Evolutionary conservation across 2,888 invertebrate genomes (phyloP), one percentile per base, ranked within the genome.

Genomic region (Coecobrya sp.): DNA sequence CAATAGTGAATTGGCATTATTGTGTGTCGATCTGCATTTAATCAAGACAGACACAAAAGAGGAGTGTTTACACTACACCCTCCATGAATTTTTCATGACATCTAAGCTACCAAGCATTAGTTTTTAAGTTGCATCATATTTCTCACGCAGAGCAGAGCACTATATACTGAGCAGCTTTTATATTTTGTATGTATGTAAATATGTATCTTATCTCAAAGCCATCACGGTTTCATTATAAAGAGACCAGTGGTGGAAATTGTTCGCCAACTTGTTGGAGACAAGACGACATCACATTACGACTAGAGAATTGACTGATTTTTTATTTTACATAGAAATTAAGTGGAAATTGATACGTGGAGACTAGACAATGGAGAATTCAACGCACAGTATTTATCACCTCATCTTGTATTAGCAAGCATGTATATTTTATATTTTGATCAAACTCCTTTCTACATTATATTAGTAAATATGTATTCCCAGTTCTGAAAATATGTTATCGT

Each of bases 11-110:
- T 55, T n/a, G 16, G 55, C 84, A 27, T 30, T 86, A 62, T 49
- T 49, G 70, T 86, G 52, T 68, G 45, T 49, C 93, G 94, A 95
- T 95, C 95, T 94, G 94, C 95, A 94, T 95, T 95, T 94, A 95
- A 94, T 94, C 94, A 94, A 94, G 94, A 93, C 93, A 93, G 94
- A 95, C 95, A 95, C 93, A 94, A 94, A 95, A 95, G 95, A 94
- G 95, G 95, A 94, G 95, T 95, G 95, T 95, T 95, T 95, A 94
- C 95, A 94, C 94, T 93, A 93, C 94, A 94, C 94, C 94, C 94
- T 94, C 94, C 94, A 95, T 95, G 94, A 95, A 94, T 95, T 95
- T 94, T 94, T 95, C 95, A 95, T 95, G 95, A 95, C 93, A 93
- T 93, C 92, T 90, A 93, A 94, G 92, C 92, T 89, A 89, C 91